These are phyloP conservation scores for Atethmia centrago DNA, from an alignment of 2,888 invertebrate genomes.

Conservation along the genomic window DNA sequence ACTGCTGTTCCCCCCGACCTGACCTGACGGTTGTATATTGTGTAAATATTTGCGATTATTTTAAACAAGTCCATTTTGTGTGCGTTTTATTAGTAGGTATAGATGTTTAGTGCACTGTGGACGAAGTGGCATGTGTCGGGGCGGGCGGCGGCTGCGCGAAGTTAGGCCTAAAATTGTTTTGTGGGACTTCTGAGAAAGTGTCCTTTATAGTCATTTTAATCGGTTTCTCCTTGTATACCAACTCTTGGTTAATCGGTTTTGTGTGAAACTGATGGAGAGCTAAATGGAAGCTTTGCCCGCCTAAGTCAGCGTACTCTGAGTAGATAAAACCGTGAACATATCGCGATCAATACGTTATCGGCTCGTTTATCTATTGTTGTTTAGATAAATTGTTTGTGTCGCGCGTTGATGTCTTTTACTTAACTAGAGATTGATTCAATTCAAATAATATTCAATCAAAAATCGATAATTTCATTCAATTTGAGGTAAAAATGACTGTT, in stretches of 20 bases:
- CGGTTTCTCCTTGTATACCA: conserved; percentile 78
- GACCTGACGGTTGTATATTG: conserved; percentile 73
- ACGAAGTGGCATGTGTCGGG: conserved; percentile 71
- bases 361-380: conserved; percentile 77
- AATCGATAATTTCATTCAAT: neutral
- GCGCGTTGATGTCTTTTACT: conserved; percentile 89
- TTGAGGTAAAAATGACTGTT: neutral
- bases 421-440: conserved; percentile 44
- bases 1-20: conserved; percentile 70
- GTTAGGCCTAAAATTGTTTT: conserved; percentile 83
- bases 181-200: conserved; percentile 84
- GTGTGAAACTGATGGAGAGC: conserved; percentile 40
- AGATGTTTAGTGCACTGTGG: conserved; percentile 80
- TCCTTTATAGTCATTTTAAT: conserved; percentile 81
- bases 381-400: conserved; percentile 79
- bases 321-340: conserved; percentile 76
- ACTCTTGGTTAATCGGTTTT: conserved; percentile 68
- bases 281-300: conserved; percentile 73
- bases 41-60: conserved; percentile 85
- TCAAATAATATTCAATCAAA: neutral
- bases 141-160: conserved; percentile 77
- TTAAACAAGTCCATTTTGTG: conserved; percentile 80
- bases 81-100: conserved; percentile 82
- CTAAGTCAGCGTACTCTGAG: conserved; percentile 70
- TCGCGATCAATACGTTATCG: conserved; percentile 86